Base-by-base conservation (phyloP, 2,797 vertebrate species). In the Coreius guichenoti region DNA sequence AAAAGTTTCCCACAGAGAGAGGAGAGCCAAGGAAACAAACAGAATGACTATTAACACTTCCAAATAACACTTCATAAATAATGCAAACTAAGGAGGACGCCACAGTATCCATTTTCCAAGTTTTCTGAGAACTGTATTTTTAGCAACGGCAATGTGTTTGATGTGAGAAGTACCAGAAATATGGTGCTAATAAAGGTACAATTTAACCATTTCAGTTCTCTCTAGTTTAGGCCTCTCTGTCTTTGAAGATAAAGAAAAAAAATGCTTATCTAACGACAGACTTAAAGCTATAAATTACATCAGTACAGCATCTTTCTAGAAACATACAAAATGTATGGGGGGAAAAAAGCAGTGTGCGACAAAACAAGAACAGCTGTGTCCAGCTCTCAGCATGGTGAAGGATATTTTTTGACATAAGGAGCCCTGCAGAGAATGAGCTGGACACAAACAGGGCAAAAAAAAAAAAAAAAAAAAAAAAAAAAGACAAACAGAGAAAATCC, bases 311-410 rank as follows among this genome's bases (percentile, higher is more conserved):
- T 75, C 23, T 39, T 58, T 75, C 23, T 29, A 51, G 8, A 47
- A 83, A 75, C 17, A 16, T 51, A 19, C 31, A 76, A 49, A 75
- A 73, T 33, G 8, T 47, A 65, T 23, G 26, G 39, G 26, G 33
- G 9, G 11, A 29, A 54, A 74, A 51, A 75, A 75, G 29, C 14
- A 14, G 23, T 67, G 29, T 75, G 45, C 43, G 43, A 86, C 73
- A 84, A 86, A 87, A 82, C 58, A 77, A 56, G 47, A 72, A 67
- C 80, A 88, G 83, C 85, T 89, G 83, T 76, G 84, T 80, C 75
- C 39, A 49, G 56, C 39, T 79, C 76, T 47, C 69, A 87, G 81
- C 70, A 49, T 77, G 69, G 61, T 17, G 19, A 68, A 77, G 65
- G 85, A 85, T 73, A 85, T 65, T 85, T 80, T 83, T 54, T 88